These are phyloP conservation scores for Pogonomyrmex barbatus DNA, from an alignment of 1,140 invertebrate genomes.

Conservation along the genomic window DNA sequence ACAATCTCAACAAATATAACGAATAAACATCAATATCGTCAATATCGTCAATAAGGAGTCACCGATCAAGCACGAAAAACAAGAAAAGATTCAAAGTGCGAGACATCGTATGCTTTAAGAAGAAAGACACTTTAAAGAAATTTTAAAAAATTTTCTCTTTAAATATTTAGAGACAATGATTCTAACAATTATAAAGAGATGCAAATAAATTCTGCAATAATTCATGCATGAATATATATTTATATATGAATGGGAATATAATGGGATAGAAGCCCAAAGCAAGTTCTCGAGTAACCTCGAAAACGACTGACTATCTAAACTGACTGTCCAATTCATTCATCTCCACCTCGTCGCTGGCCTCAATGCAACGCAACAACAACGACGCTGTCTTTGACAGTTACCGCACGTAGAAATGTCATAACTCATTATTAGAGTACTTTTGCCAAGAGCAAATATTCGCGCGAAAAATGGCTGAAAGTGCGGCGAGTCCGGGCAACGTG, in stretches of 20 bases:
- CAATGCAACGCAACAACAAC: constrained; percentile 36
- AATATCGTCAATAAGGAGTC: background rate
- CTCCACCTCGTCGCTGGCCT: constrained; percentile 37
- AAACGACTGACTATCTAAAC: constrained; percentile 17
- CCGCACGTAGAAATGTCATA: constrained; percentile 49
- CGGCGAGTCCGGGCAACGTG: constrained; percentile 81
- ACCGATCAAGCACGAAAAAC: constrained; percentile 9
- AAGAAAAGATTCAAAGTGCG: background rate
- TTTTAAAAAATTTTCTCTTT: constrained; percentile 28
- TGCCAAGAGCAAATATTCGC: constrained; percentile 15
- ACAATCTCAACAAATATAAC: constrained; percentile 4
- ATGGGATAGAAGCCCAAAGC: constrained; percentile 47
- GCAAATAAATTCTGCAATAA: constrained; percentile 48
- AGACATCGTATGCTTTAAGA: background rate
- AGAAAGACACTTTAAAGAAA: constrained; percentile 21
- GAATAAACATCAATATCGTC: background rate
- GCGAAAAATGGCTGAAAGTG: constrained; percentile 83
- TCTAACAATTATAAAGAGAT: background rate
- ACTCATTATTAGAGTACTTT: constrained; percentile 9
- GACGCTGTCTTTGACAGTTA: constrained; percentile 31
- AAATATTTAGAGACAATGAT: constrained; percentile 28
- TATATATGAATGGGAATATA: constrained; percentile 30
- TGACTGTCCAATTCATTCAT: constrained; percentile 21
- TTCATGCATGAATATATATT: constrained; percentile 10
- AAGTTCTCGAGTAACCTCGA: constrained; percentile 37